Conservation (phyloP, 2,113 vertebrate species). For the Alosa alosa region DNA sequence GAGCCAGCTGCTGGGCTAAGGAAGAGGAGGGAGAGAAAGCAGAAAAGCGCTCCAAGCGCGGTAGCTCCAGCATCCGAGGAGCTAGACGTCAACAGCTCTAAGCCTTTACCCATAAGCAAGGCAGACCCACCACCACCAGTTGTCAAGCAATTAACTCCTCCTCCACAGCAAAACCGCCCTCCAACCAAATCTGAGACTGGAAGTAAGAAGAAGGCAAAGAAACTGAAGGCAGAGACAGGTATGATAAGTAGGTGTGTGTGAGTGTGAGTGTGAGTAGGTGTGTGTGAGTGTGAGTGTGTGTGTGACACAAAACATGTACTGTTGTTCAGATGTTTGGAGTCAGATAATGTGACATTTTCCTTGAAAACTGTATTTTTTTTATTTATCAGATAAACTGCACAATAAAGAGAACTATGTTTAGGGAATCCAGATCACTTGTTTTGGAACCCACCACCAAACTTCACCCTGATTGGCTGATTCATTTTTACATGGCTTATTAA, state of each 20-base stretch:
- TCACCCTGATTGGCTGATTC: too few relatives aligned
- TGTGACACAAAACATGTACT: too few relatives aligned
- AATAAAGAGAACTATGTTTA: background rate
- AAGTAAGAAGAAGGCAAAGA: conserved; percentile 88
- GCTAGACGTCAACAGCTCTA: conserved; percentile 79
- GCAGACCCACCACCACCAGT: conserved; percentile 30
- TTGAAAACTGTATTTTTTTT: background rate
- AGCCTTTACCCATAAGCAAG: conserved; percentile 78
- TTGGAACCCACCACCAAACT: too few relatives aligned
- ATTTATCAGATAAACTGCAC: background rate
- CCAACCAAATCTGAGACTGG: conserved; percentile 63
- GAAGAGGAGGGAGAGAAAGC: conserved; percentile 93
- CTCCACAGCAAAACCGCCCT: conserved; percentile 61
- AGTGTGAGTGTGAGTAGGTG: background rate
- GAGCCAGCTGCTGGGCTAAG: conserved; percentile 73
- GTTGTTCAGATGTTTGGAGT: background rate
- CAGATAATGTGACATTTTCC: background rate
- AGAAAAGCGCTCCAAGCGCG: conserved; percentile 73
- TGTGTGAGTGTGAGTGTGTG: background rate
- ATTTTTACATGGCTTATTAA: too few relatives aligned
- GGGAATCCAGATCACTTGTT: too few relatives aligned
- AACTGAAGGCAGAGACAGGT: conserved; percentile 81
- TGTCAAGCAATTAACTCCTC: conserved; percentile 69
- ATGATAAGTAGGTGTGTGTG: background rate
- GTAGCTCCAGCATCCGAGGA: conserved; percentile 56